Conservation (phyloP, 2,113 vertebrate genomes). For the crab-eating macaque (Macaca fascicularis) region T2T-MFA8v1.1 NC_088377.1:78646501-78647000, state of each 20-base stretch:
- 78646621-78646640: not conserved
- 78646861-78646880: not conserved
- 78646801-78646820: not conserved
- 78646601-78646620: not conserved
- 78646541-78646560: not conserved
- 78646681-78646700: not conserved
- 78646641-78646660: not conserved
- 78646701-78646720: not conserved
- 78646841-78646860: not conserved
- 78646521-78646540: not conserved
- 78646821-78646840: not conserved
- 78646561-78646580: not conserved
- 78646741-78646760: not conserved
- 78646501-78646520: not conserved
- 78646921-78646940: fast-evolving
- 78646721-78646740: not conserved
- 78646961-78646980: not conserved
- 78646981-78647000: not conserved
- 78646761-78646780: not conserved
- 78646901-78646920: not conserved
- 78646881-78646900: not conserved
- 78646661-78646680: not conserved
- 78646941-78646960: no score
- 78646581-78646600: not conserved
- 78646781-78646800: not conserved